A percentile compares a stretch with the other conserved stretches of the same genome.
phyloP scores from a whole-genome alignment of 2,113 vertebrate genomes.

The Rhinichthys klamathensis region DNA sequence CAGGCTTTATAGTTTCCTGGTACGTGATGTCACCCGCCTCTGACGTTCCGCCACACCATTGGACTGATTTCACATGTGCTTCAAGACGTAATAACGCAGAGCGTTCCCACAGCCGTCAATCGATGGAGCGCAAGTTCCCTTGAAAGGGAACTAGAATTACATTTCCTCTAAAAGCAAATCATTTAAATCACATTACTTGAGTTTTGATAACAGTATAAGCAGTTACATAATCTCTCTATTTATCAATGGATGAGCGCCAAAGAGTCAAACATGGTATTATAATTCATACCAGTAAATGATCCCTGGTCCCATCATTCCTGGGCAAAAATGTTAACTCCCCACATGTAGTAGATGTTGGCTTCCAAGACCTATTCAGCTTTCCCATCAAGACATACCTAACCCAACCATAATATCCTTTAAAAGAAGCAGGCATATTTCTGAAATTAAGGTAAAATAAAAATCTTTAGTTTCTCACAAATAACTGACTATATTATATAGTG shows the following conservation, averaged over 20 bases:
- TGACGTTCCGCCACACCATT: too few relatives aligned
- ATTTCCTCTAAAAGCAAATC: not conserved
- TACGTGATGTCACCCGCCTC: too few relatives aligned
- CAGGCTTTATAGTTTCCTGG: too few relatives aligned
- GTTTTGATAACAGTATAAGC: not conserved
- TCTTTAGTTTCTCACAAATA: not conserved
- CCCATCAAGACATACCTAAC: conserved; percentile 71
- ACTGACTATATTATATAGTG: not conserved
- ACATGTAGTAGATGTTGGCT: conserved; percentile 49
- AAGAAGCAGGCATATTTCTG: conserved; percentile 72
- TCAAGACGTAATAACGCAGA: too few relatives aligned
- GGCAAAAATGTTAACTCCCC: conserved; percentile 64
- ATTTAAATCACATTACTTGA: not conserved
- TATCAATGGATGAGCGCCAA: not conserved
- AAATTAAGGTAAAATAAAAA: conserved; percentile 13
- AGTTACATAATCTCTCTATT: not conserved
- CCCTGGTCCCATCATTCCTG: conserved; percentile 41
- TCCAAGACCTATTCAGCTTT: conserved; percentile 72
- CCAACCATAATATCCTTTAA: conserved; percentile 64
- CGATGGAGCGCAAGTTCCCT: too few relatives aligned
- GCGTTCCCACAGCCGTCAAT: too few relatives aligned
- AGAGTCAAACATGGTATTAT: not conserved
- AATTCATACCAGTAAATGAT: conserved; percentile 65
- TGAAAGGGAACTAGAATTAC: not conserved
- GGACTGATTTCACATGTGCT: too few relatives aligned